These are phyloP conservation scores for Ctenoplectra terminalis DNA, from an alignment of 1,140 invertebrate genomes.

Conservation along the genomic window DNA sequence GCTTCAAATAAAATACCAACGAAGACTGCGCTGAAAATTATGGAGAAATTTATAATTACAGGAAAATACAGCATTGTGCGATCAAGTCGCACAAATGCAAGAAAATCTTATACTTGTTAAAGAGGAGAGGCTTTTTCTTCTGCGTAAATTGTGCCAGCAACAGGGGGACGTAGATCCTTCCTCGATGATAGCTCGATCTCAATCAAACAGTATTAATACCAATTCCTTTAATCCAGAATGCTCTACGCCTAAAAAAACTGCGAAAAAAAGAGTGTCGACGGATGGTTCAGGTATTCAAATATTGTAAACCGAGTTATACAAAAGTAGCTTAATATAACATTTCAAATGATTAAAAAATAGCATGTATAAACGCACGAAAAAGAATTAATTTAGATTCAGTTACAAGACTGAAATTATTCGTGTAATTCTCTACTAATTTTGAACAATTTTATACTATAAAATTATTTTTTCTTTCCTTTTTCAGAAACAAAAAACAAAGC, in stretches of 20 bases:
- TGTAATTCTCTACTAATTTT: too few relatives aligned
- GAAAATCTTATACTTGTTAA: constrained; percentile 89
- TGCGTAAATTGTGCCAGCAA: constrained; percentile 87
- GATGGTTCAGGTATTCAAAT: constrained; percentile 65
- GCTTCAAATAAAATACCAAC: constrained; percentile 37
- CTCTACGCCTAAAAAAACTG: constrained; percentile 71
- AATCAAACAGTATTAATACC: constrained; percentile 72
- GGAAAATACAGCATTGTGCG: constrained; percentile 92
- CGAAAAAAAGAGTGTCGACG: constrained; percentile 72
- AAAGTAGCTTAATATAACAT: neutral
- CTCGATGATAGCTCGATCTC: constrained; percentile 67
- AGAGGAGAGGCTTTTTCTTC: constrained; percentile 89
- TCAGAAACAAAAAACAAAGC: constrained; percentile 74
- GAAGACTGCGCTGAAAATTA: neutral
- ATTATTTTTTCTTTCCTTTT: constrained; percentile 50
- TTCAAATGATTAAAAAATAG: too few relatives aligned
- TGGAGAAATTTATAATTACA: constrained; percentile 73
- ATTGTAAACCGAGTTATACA: neutral
- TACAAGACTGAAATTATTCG: too few relatives aligned
- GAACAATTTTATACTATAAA: too few relatives aligned
- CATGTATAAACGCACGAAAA: too few relatives aligned
- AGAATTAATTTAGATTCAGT: too few relatives aligned
- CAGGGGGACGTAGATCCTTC: constrained; percentile 85
- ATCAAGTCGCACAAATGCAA: constrained; percentile 90
- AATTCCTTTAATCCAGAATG: constrained; percentile 66